These are phyloP conservation scores for Lepidotrigona ventralis DNA, from an alignment of 1,140 invertebrate genomes.

Conservation along the genomic window DNA sequence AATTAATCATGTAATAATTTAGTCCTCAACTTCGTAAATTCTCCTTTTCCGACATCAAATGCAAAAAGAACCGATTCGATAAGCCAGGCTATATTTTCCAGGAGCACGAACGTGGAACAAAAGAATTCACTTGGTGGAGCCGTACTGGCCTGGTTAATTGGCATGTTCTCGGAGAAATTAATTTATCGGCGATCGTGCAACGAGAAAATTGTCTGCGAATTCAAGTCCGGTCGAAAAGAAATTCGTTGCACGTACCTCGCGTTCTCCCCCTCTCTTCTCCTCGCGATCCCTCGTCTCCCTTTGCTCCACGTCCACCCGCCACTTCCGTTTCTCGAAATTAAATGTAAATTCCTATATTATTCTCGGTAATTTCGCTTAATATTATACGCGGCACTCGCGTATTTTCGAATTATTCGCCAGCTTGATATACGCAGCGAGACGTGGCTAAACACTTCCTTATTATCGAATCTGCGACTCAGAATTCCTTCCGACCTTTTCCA, in stretches of 20 bases:
- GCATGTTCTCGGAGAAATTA: conserved; percentile 16
- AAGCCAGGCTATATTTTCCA: neutral
- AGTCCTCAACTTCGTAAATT: no score
- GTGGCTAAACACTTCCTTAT: neutral
- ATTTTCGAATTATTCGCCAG: conserved; percentile 20
- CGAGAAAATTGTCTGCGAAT: conserved; percentile 29
- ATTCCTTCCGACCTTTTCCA: neutral
- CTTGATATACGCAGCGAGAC: conserved; percentile 4
- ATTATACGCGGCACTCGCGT: neutral
- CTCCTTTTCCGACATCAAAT: neutral
- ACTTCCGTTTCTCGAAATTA: conserved; percentile 26
- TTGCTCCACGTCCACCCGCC: neutral
- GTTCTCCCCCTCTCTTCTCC: neutral
- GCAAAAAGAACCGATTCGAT: neutral
- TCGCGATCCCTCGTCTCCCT: neutral
- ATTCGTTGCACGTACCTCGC: conserved; percentile 20
- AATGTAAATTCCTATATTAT: conserved; percentile 45
- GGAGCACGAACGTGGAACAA: neutral
- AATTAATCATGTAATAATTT: neutral
- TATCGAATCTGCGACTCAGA: neutral
- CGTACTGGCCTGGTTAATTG: conserved; percentile 15
- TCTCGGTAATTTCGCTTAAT: conserved; percentile 12
- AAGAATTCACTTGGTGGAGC: conserved; percentile 12
- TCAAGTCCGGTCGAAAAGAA: conserved; percentile 6
- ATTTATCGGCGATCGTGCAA: conserved; percentile 24